Conservation (phyloP, 2,888 invertebrate species). For the Trachelus troglodyta region DNA sequence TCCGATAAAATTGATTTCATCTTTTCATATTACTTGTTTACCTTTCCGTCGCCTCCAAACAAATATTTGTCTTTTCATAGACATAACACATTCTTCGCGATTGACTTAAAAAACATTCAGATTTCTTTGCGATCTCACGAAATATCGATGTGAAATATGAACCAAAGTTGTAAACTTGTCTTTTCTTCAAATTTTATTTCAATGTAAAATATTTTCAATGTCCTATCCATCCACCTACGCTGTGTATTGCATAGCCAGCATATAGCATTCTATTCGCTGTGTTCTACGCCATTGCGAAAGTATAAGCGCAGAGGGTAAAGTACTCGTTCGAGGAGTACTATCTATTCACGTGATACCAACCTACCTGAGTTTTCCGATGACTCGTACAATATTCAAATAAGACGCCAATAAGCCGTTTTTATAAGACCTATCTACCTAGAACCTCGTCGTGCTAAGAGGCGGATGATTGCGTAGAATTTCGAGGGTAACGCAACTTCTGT, state of each 20-base stretch:
- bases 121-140: background rate
- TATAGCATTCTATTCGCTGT: background rate
- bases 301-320: background rate
- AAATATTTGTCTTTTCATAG: background rate
- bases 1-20: background rate
- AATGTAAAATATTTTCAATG: background rate
- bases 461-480: slow-evolving; percentile 34
- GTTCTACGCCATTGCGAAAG: background rate
- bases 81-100: background rate
- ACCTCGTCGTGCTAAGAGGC: slow-evolving; percentile 18
- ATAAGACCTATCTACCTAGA: slow-evolving; percentile 23
- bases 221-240: background rate
- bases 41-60: background rate
- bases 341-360: background rate
- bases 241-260: background rate
- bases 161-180: background rate
- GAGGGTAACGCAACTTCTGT: slow-evolving; percentile 35
- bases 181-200: background rate
- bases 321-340: background rate
- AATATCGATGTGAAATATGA: background rate
- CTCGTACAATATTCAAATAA: slow-evolving; percentile 27
- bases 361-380: slow-evolving; percentile 21
- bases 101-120: background rate
- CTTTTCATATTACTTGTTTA: background rate
- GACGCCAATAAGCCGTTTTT: slow-evolving; percentile 31